Percentiles rank a stretch among this genome's conserved stretches.
phyloP scores from a whole-genome alignment of 2,797 vertebrate genomes.

The Melanotaenia nigrans region DNA sequence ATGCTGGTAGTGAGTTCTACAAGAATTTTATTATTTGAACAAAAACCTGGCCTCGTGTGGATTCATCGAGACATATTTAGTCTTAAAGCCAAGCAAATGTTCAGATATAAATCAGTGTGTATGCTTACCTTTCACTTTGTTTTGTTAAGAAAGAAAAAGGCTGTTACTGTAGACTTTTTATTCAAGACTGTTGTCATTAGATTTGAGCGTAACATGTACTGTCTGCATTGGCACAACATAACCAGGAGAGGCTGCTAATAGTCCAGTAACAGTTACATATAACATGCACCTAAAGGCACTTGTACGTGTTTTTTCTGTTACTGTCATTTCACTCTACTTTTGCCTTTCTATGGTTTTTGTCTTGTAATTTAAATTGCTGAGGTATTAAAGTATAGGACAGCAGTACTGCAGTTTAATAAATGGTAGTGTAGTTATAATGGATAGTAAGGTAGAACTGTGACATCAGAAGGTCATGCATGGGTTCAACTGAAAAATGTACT shows the following conservation, averaged over 20 bases:
- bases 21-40: neutral
- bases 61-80: neutral
- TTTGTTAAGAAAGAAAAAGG: neutral
- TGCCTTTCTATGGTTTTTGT: neutral
- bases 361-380: neutral
- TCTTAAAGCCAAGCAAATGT: neutral
- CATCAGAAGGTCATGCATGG: neutral
- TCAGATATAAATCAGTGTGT: neutral
- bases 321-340: neutral
- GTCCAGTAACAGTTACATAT: neutral
- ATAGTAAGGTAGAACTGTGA: neutral
- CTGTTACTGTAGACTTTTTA: neutral
- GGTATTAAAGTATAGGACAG: neutral
- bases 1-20: neutral
- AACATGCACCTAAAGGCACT: no score
- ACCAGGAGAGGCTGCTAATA: neutral
- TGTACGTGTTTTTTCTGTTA: neutral
- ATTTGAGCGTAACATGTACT: neutral
- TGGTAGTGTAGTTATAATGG: neutral
- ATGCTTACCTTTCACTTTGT: neutral
- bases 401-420: neutral
- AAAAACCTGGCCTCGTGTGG: conserved; percentile 14
- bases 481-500: neutral
- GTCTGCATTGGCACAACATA: neutral
- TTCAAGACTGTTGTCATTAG: neutral